These are phyloP conservation scores for Eutolmus rufibarbis DNA, from an alignment of 2,888 invertebrate species.

Conservation along the genomic window DNA sequence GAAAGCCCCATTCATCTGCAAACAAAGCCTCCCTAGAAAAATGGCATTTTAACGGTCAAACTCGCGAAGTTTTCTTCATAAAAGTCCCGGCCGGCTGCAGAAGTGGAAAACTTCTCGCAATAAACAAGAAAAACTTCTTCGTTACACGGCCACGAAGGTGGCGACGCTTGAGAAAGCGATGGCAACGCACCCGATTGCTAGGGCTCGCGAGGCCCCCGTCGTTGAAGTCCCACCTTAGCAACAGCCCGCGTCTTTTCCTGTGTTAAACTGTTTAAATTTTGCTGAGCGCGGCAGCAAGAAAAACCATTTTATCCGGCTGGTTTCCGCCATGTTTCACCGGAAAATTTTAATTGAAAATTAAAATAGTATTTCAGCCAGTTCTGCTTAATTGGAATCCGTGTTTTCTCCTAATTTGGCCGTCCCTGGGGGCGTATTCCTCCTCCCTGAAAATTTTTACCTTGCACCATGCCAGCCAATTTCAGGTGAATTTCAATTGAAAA, in stretches of 20 bases:
- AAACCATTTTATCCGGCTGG: background rate
- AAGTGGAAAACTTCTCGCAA: conserved; percentile 10
- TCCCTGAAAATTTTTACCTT: background rate
- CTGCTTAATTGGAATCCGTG: conserved; percentile 1
- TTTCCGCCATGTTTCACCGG: background rate
- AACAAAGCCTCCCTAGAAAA: background rate
- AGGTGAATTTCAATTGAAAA: background rate
- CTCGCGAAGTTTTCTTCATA: conserved; percentile 14
- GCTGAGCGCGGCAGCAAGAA: background rate
- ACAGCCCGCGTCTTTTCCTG: background rate
- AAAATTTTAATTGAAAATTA: conserved; percentile 19
- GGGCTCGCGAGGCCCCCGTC: background rate
- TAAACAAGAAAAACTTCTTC: conserved; percentile 13
- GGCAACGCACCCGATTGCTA: background rate
- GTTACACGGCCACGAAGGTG: background rate
- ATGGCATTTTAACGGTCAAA: conserved; percentile 27
- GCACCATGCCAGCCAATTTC: background rate
- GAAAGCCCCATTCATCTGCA: background rate
- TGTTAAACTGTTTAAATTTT: conserved; percentile 11
- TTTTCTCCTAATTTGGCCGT: background rate
- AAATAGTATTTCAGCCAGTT: conserved; percentile 11
- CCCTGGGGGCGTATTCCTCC: background rate
- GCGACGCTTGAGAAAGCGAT: background rate
- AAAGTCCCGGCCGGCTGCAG: background rate
- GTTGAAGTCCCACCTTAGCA: background rate